Evolutionary conservation across 2,888 invertebrate species (phyloP), one percentile per base, ranked within the genome.

Genomic region (Chymomyza amoena): DNA sequence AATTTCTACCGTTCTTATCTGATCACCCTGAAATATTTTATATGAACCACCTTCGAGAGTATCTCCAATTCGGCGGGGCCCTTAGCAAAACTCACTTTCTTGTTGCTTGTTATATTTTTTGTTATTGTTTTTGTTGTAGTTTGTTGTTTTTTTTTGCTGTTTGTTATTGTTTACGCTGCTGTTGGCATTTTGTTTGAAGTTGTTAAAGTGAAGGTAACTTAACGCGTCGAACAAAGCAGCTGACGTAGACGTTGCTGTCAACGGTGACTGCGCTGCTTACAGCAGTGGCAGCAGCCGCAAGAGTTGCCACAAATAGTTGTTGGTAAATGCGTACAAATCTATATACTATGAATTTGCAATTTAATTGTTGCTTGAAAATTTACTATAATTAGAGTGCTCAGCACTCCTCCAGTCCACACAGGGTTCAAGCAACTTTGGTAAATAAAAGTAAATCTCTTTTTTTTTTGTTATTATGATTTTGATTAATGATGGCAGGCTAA

Each of bases 401-500:
- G 59, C 59, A 51, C 45, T 2, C n/a, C 25, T 4, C 15, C 25
- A 5, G 32, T 18, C 16, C 13, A 13, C 13, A 13, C 13, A 13
- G 39, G 6, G 39, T 45, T 45, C 39, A 45, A 45, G 39, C 13
- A 45, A 45, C 39, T 45, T 7, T 45, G 39, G 39, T 45, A 45
- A 45, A 45, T 45, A 45, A 45, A 45, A 13, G 39, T 45, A 45
- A 45, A 45, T 45, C 39, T 13, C 4, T 45, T 45, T 39, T 39
- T 39, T 39, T 39, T 45, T 13, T 4, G 6, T 45, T 45, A 45
- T 7, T 3, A 13, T 13, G 6, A 3, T 45, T 20, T 50, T 69
- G 69, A 73, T 73, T 63, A 64, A 74, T 74, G 74, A 61, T 56
- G 45, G 51, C 20, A 39, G 64, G 63, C 54, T 54, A 3, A 45